Percentiles rank a stretch among this genome's conserved stretches.
phyloP scores from a whole-genome alignment of 2,888 invertebrate species.

The Ferrisia virgata region DNA sequence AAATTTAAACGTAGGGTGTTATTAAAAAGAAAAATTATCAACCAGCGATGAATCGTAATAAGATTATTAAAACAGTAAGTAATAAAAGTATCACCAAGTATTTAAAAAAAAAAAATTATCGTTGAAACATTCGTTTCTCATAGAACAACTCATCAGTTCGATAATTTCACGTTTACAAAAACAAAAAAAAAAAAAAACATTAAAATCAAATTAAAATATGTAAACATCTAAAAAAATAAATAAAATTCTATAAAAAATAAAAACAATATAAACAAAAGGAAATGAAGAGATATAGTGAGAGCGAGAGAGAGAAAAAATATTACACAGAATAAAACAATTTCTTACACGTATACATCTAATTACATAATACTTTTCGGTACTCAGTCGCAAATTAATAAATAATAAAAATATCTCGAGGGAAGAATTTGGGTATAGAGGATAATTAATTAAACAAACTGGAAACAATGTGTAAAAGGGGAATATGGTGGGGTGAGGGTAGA shows the following conservation, averaged over 20 bases:
- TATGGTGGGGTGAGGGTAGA: not conserved
- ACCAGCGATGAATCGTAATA: not conserved
- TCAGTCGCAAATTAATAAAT: slow-evolving; percentile 26
- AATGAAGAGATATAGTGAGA: not conserved
- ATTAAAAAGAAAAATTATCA: not conserved
- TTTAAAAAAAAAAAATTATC: not conserved
- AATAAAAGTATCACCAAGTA: not conserved
- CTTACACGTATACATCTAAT: not conserved
- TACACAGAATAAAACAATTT: not conserved
- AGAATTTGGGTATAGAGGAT: not conserved
- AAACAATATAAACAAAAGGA: not conserved
- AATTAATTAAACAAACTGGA: no score
- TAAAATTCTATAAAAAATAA: no score
- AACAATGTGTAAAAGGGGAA: not conserved
- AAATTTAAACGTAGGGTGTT: not conserved
- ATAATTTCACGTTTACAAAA: not conserved
- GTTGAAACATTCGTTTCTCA: not conserved
- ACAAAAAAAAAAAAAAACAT: not conserved
- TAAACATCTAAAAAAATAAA: no score
- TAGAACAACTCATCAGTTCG: not conserved
- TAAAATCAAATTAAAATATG: no score
- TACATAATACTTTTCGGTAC: slow-evolving; percentile 25
- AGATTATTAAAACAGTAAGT: not conserved
- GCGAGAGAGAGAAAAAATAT: not conserved
- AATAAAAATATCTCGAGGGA: not conserved